Base-by-base conservation (phyloP, 2,888 invertebrate genomes). In the Brenthis hecate region DNA sequence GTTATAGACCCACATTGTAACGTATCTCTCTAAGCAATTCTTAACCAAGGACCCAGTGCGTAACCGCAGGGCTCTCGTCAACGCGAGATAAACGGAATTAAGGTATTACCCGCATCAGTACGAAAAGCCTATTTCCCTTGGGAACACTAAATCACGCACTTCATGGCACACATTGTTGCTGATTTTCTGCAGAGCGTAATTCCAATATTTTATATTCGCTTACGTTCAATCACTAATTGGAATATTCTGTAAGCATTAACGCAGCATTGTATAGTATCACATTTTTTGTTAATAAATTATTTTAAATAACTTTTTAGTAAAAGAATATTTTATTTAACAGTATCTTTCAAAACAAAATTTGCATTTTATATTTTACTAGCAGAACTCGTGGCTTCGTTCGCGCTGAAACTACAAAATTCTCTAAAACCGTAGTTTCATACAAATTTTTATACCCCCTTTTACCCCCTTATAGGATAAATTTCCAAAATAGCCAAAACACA, bases 101-200 rank as follows among this genome's bases (percentile, higher is more conserved):
- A 87, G 86, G 75, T 84, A 87, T 88, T 85, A 87, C 84, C 87
- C 85, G 85, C 85, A 86, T 86, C 86, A 84, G 77, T 81, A 78
- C 78, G 78, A 81, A 78, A 80, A 75, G 82, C 82, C 85, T 85
- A 90, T 91, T 90, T 90, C 91, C 90, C 91, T 76, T 74, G 86
- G 84, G 90, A 78, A 79, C 79, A 79, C 83, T 90, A 91, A 89
- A 91, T 91, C 88, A 89, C 87, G 85, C 84, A 84, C 85, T 87
- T 87, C 88, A 87, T 82, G 85, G 85, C 64, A 57, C 68, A 62
- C 47, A 71, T 61, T 70, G 64, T 64, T 69, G 62, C 68, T 66
- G 65, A 73, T 72, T 71, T 72, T 64, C 61, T 43, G 19, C 28
- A 61, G 68, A 70, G 53, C 61, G 54, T 65, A 50, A 19, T 68